These are phyloP conservation scores for Hypercompe scribonia DNA, from an alignment of 2,888 invertebrate species.

Conservation along the genomic window DNA sequence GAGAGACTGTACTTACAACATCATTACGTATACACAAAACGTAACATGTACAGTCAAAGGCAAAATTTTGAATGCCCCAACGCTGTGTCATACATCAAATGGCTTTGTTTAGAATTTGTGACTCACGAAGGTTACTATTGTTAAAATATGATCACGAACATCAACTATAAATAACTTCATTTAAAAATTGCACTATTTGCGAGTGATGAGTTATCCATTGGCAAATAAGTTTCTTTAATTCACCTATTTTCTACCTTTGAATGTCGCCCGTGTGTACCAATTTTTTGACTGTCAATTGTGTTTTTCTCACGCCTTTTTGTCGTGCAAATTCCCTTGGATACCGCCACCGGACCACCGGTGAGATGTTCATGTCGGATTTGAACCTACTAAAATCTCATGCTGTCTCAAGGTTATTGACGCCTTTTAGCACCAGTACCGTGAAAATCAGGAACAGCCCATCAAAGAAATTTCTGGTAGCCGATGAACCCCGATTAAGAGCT, in stretches of 20 bases:
- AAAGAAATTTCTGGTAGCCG: no score
- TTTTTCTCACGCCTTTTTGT: not conserved
- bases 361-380: not conserved
- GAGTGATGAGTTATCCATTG: constrained; percentile 8
- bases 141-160: constrained; percentile 33
- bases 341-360: not conserved
- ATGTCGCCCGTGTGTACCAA: not conserved
- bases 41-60: constrained; percentile 13
- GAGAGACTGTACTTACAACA: not conserved
- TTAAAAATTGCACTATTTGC: constrained; percentile 41
- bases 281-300: not conserved
- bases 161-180: constrained; percentile 28
- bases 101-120: constrained; percentile 31
- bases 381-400: no score
- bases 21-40: not conserved
- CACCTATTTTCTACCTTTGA: not conserved
- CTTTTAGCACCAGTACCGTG: no score
- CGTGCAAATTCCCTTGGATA: no score
- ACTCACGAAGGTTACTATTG: constrained; percentile 43
- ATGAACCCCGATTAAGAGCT: no score
- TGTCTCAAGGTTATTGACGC: no score
- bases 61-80: constrained; percentile 3
- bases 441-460: no score
- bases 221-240: not conserved
- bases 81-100: constrained; percentile 15